phyloP scores from a whole-genome alignment of 2,888 invertebrate genomes.

The Xylophagus ater region DNA sequence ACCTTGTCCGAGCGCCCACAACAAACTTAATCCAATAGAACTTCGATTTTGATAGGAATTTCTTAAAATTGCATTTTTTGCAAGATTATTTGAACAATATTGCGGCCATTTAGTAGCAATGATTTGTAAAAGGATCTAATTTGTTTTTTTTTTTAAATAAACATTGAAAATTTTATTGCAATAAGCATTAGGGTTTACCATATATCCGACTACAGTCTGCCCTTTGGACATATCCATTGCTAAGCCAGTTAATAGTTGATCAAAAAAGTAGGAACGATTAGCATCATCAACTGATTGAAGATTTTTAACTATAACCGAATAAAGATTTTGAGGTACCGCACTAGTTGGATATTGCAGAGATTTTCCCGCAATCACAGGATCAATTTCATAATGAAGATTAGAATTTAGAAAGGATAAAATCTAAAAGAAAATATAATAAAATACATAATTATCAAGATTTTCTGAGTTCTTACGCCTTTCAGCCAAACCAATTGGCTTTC shows the following conservation, averaged over 20 bases:
- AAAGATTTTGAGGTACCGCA: slow-evolving; percentile 25
- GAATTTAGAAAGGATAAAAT: slow-evolving; percentile 29
- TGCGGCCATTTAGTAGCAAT: slow-evolving; percentile 54
- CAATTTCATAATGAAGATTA: slow-evolving; percentile 28
- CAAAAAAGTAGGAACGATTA: slow-evolving; percentile 57
- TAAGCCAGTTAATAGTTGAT: slow-evolving; percentile 56
- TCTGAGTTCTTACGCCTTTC: slow-evolving; percentile 53
- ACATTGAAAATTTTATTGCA: not conserved
- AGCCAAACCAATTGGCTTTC: slow-evolving; percentile 62
- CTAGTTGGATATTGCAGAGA: slow-evolving; percentile 30
- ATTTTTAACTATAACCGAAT: slow-evolving; percentile 24
- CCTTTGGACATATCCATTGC: slow-evolving; percentile 63
- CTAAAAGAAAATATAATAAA: slow-evolving; percentile 17
- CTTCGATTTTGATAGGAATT: slow-evolving; percentile 70
- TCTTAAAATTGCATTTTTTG: slow-evolving; percentile 51
- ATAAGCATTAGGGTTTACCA: slow-evolving; percentile 31
- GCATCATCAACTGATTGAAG: slow-evolving; percentile 50
- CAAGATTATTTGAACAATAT: slow-evolving; percentile 48
- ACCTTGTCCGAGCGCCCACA: slow-evolving; percentile 69
- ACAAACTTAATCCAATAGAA: slow-evolving; percentile 56
- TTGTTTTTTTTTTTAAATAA: not conserved
- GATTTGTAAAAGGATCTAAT: slow-evolving; percentile 52
- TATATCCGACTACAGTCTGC: slow-evolving; percentile 46
- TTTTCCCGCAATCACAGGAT: slow-evolving; percentile 31
- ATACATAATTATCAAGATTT: slow-evolving; percentile 40